Conservation (phyloP, 2,888 invertebrate genomes). For the Neuroscelio doddi region DNA sequence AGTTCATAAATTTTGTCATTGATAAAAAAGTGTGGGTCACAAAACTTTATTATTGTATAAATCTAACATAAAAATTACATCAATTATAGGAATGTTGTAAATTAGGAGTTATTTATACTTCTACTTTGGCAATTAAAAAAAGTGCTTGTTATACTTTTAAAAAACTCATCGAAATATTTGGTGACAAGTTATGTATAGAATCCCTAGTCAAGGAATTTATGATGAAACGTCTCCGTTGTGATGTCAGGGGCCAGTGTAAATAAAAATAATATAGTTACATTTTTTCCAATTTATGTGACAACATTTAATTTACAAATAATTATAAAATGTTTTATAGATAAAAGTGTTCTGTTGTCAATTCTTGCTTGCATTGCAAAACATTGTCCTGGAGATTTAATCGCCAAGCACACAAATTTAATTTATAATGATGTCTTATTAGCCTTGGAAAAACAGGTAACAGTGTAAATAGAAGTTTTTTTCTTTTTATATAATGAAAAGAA, state of each 20-base stretch:
- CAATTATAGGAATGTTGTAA: constrained; percentile 56
- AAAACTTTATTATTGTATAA: too few species aligned
- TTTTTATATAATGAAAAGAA: too few species aligned
- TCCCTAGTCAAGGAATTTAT: constrained; percentile 42
- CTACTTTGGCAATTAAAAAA: constrained; percentile 43
- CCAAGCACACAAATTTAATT: constrained; percentile 14
- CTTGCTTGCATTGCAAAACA: constrained; percentile 51
- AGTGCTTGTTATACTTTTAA: constrained; percentile 52
- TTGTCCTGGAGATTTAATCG: constrained; percentile 23
- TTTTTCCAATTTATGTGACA: neutral
- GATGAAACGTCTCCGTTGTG: constrained; percentile 26
- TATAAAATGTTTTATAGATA: constrained; percentile 45
- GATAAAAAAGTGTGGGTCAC: too few species aligned
- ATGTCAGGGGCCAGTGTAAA: constrained; percentile 47
- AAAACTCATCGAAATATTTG: constrained; percentile 53
- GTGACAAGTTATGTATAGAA: constrained; percentile 45
- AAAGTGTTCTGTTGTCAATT: constrained; percentile 33
- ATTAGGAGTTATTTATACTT: constrained; percentile 42
- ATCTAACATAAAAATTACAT: too few species aligned
- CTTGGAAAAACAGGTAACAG: constrained; percentile 43
- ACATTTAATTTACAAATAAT: neutral
- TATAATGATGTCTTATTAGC: constrained; percentile 43
- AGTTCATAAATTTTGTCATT: too few species aligned
- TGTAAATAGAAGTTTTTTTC: too few species aligned
- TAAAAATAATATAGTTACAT: neutral